Evolutionary conservation across 2,888 invertebrate species (phyloP).

Genomic region (Synergus itoensis): DNA sequence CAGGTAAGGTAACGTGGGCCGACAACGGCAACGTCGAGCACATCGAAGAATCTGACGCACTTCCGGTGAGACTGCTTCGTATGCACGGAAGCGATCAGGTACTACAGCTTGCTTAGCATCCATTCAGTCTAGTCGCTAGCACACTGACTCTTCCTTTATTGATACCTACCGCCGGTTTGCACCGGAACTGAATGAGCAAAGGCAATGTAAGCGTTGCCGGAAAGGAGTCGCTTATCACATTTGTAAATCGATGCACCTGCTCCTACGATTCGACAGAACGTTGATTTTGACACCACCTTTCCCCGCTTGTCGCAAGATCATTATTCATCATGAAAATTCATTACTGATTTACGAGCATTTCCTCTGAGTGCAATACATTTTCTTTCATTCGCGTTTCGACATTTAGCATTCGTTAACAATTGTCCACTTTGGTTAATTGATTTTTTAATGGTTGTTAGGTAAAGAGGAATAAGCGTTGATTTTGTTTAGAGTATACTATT

Average conservation of each 20-base stretch:
- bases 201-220: conserved; percentile 50
- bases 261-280: not conserved
- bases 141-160: conserved; percentile 58
- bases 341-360: not conserved
- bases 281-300: conserved; percentile 6
- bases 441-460: not conserved
- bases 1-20: conserved; percentile 54
- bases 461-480: too few species aligned
- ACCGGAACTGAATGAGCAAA: conserved; percentile 35
- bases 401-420: not conserved
- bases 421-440: not conserved
- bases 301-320: too few species aligned
- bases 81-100: conserved; percentile 76
- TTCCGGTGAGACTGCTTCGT: conserved; percentile 72
- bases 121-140: conserved; percentile 69
- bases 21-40: conserved; percentile 46
- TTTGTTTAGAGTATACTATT: too few species aligned
- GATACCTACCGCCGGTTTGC: conserved; percentile 61
- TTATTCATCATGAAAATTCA: conserved; percentile 7
- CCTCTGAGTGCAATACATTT: not conserved
- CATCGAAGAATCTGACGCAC: conserved; percentile 71
- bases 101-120: conserved; percentile 77
- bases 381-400: not conserved
- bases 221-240: conserved; percentile 45
- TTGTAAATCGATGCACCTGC: conserved; percentile 53